phyloP scores from a whole-genome alignment of 2,888 invertebrate species.

The Tinea semifulvella region DNA sequence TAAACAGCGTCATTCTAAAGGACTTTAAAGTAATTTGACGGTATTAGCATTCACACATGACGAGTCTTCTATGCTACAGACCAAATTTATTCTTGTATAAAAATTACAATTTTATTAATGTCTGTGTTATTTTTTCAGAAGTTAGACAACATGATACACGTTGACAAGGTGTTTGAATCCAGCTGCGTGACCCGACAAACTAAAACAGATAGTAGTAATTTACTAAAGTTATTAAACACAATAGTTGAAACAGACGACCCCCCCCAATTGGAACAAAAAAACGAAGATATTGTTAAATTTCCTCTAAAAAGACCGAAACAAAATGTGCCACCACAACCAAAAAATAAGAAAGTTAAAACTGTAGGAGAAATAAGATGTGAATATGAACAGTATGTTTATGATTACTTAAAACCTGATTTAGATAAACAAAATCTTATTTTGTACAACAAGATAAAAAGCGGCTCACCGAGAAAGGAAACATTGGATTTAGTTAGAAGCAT shows the following conservation, averaged over 20 bases:
- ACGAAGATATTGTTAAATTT: background rate
- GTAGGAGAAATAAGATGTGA: constrained; percentile 42
- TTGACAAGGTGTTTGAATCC: too few species aligned
- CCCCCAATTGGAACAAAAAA: background rate
- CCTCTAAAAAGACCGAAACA: constrained; percentile 28
- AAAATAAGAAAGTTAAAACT: constrained; percentile 41
- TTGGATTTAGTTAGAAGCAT: constrained; percentile 37
- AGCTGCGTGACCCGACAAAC: too few species aligned
- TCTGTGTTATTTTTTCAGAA: too few species aligned
- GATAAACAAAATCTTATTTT: constrained; percentile 40
- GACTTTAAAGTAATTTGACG: too few species aligned
- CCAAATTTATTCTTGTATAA: too few species aligned
- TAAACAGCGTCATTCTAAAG: too few species aligned
- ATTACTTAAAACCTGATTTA: constrained; percentile 34
- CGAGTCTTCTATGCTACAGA: too few species aligned
- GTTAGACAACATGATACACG: too few species aligned
- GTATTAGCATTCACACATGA: too few species aligned
- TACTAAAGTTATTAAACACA: background rate
- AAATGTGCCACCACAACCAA: constrained; percentile 45
- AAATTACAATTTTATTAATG: too few species aligned
- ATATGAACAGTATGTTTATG: constrained; percentile 43
- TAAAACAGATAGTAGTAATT: too few species aligned
- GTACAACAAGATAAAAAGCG: constrained; percentile 42
- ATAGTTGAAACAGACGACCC: background rate
- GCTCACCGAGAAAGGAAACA: constrained; percentile 34